phyloP scores from a whole-genome alignment of 2,797 vertebrate genomes.

The Sparus aurata region DNA sequence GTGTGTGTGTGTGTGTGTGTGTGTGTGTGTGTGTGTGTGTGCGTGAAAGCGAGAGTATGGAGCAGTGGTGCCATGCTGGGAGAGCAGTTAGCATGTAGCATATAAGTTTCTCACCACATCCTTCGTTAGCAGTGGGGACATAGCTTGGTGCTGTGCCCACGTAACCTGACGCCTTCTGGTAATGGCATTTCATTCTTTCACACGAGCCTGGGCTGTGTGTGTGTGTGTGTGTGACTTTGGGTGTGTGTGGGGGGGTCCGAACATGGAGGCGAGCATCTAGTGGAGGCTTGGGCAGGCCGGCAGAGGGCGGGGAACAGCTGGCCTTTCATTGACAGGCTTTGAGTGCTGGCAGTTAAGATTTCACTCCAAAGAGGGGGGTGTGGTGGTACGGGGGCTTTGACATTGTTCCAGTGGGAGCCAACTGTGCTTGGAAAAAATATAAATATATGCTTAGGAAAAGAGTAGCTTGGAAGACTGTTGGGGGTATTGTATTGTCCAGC shows the following conservation, averaged over 20 bases:
- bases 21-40: slow-evolving; percentile 15
- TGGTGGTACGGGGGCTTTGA: slow-evolving; percentile 32
- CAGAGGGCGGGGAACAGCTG: slow-evolving; percentile 83
- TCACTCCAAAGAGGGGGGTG: slow-evolving; percentile 65
- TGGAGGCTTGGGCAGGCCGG: slow-evolving; percentile 58
- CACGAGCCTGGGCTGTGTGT: slow-evolving; percentile 57
- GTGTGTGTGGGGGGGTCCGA: slow-evolving; percentile 10
- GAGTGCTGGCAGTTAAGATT: slow-evolving; percentile 80
- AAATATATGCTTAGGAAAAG: slow-evolving; percentile 31
- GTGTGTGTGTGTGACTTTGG: slow-evolving; percentile 21
- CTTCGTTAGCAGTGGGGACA: slow-evolving; percentile 74
- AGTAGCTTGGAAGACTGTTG: slow-evolving; percentile 20
- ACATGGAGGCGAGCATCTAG: slow-evolving; percentile 58
- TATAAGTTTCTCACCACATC: slow-evolving; percentile 75
- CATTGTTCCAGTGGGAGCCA: slow-evolving; percentile 63
- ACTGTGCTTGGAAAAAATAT: slow-evolving; percentile 61
- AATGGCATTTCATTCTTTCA: slow-evolving; percentile 82
- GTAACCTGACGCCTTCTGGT: slow-evolving; percentile 81
- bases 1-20: slow-evolving; percentile 23
- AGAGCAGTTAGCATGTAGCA: slow-evolving; percentile 65
- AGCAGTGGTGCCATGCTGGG: slow-evolving; percentile 44
- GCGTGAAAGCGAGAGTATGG: slow-evolving; percentile 15
- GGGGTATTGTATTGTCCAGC: slow-evolving; percentile 39
- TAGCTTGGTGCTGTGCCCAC: slow-evolving; percentile 74
- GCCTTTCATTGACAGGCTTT: slow-evolving; percentile 84